Conservation (phyloP, 2,113 vertebrate genomes). For the Actenoides lindsayi region DNA sequence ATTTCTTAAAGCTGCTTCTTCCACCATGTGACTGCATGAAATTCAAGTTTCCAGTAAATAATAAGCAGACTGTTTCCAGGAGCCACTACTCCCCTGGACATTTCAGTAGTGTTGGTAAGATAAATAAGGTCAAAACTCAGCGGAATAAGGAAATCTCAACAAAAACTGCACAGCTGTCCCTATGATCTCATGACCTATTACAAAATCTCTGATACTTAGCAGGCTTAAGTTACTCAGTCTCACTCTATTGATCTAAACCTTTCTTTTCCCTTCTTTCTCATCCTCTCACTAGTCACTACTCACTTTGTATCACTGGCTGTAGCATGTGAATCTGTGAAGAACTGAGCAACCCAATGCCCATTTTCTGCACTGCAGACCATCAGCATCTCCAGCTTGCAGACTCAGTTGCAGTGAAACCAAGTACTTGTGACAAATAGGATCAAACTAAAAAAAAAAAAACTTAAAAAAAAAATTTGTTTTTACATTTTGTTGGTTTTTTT, state of each 20-base stretch:
- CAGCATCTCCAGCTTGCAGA: background rate
- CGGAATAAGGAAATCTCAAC: background rate
- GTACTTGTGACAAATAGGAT: background rate
- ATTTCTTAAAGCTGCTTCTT: background rate
- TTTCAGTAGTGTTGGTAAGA: background rate
- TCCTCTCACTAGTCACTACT: background rate
- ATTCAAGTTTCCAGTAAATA: background rate
- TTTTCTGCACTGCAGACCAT: background rate
- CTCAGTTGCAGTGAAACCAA: background rate
- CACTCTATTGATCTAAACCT: background rate
- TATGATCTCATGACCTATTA: background rate
- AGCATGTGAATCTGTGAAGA: background rate
- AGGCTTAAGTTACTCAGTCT: background rate
- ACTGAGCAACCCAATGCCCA: background rate
- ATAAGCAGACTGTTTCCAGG: background rate
- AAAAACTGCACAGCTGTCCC: background rate
- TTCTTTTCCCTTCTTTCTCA: background rate
- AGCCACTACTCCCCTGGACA: background rate
- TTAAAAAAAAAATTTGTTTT: background rate
- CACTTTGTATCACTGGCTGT: background rate
- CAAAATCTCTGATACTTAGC: background rate
- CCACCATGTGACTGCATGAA: background rate
- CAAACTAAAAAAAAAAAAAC: background rate
- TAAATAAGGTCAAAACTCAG: background rate
- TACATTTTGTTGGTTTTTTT: background rate